A percentile compares a stretch with the other conserved stretches of the same genome.
Evolutionary conservation across 1,140 invertebrate genomes (phyloP).

Genomic region (Pseudomyrmex dendroicus): DNA sequence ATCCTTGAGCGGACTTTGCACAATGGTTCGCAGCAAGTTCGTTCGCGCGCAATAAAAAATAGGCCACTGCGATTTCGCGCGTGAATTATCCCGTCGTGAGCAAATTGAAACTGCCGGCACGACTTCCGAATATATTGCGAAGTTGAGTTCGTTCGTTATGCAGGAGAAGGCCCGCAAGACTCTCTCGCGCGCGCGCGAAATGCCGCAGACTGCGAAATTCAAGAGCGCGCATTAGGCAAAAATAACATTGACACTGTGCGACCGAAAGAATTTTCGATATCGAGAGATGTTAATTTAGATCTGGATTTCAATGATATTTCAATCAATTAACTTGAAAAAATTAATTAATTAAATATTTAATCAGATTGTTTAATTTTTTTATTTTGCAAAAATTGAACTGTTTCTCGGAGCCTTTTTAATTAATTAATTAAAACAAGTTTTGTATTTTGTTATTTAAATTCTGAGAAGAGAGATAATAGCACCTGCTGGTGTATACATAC

Average conservation of each 20-base stretch:
- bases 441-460: no score
- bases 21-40: conserved; percentile 47
- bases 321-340: no score
- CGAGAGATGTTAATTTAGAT: conserved; percentile 23
- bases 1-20: conserved; percentile 57
- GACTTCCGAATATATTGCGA: conserved; percentile 57
- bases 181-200: conserved; percentile 1
- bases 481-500: no score
- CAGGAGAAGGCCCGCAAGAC: neutral
- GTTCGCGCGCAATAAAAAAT: conserved; percentile 56
- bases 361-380: no score
- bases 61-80: conserved; percentile 56
- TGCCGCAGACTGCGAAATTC: conserved; percentile 37
- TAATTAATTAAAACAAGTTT: no score
- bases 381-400: no score
- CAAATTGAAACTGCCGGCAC: conserved; percentile 58
- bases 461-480: no score
- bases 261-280: neutral
- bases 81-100: conserved; percentile 56
- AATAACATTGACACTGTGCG: neutral
- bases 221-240: neutral
- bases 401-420: no score
- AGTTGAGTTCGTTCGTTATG: conserved; percentile 56
- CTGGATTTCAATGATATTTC: neutral
- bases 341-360: no score